Conservation (phyloP, 2,888 invertebrate species). For the Rhamnusium bicolor region DNA sequence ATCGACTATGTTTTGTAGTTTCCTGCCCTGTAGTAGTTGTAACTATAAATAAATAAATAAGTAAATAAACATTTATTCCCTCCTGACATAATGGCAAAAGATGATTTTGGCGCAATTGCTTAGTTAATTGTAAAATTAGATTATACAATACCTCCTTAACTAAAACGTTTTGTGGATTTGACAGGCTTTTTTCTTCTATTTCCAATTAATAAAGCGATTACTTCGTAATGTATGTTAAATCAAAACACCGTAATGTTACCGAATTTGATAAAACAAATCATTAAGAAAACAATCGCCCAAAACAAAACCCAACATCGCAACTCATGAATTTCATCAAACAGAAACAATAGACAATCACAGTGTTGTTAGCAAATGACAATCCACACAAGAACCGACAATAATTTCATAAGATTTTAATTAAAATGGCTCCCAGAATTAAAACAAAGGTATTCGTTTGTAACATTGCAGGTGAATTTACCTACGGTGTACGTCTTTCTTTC, state of each 20-base stretch:
- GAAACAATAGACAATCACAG: constrained; percentile 64
- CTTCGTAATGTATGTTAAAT: constrained; percentile 1
- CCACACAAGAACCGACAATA: constrained; percentile 58
- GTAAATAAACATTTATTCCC: too few relatives aligned
- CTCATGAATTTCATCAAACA: constrained; percentile 60
- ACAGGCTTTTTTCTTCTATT: not conserved
- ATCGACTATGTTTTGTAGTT: too few relatives aligned
- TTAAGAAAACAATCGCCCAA: constrained; percentile 40
- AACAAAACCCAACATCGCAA: constrained; percentile 33
- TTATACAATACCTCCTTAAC: too few relatives aligned
- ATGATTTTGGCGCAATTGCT: too few relatives aligned
- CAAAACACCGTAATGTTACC: not conserved
- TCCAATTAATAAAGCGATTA: constrained; percentile 3
- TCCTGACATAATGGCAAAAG: too few relatives aligned
- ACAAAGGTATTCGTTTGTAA: constrained; percentile 43
- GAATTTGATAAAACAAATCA: constrained; percentile 32
- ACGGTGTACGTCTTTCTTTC: not conserved
- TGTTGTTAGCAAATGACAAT: constrained; percentile 63
- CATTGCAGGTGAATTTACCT: constrained; percentile 26
- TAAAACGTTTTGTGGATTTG: too few relatives aligned
- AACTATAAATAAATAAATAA: too few relatives aligned
- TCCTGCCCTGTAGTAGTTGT: too few relatives aligned
- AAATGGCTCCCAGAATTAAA: constrained; percentile 57
- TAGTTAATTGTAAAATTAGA: too few relatives aligned
- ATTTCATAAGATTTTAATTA: constrained; percentile 63